Evolutionary conservation across 2,797 vertebrate species (phyloP), one percentile per base, ranked within the genome.

Genomic region (Enteromius trimaculatus): DNA sequence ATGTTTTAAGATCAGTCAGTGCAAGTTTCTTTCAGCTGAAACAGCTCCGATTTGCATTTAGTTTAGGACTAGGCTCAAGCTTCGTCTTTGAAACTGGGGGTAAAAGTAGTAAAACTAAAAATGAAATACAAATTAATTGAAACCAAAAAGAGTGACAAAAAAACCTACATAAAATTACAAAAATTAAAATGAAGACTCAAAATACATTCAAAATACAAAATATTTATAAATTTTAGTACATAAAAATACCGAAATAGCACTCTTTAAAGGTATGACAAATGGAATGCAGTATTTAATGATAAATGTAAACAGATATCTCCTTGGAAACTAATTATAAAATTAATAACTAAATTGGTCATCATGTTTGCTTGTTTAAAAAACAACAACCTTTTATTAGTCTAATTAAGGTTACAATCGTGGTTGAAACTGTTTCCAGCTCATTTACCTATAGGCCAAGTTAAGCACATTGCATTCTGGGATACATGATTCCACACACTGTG

Each of bases 381-480:
- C 1, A 14, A 16, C 21, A 58, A 58, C n/a, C 23, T 26, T 60
- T 62, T 29, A 29, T 29, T 11, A 26, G 11, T 60, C 23, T 60
- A 62, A 29, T 66, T 37, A 21, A 66, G 16, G 17, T 19, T 8
- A 34, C 34, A 66, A 37, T 37, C 13, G 2, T 3, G 13, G 60
- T 62, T 65, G 7, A 65, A 66, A 66, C 19, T 21, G 26, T 64
- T 64, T 17, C 14, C 14, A 16, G 26, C 17, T 31, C 0, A 65
- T 34, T 65, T 65, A 62, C 14, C 1, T 62, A 23, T n/a, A 55
- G 53, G n/a, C 10, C 17, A 66, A 37, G 9, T 66, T 2, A 2
- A 68, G 65, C 19, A 39, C 65, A n/a, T n/a, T 68, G 4, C 65
- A 68, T 39, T 39, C 64, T 66, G 31, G 64, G 31, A 66, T 66